These are phyloP conservation scores for Lissocephala sabroskyi DNA, from an alignment of 2,888 invertebrate genomes.

Conservation along the genomic window DNA sequence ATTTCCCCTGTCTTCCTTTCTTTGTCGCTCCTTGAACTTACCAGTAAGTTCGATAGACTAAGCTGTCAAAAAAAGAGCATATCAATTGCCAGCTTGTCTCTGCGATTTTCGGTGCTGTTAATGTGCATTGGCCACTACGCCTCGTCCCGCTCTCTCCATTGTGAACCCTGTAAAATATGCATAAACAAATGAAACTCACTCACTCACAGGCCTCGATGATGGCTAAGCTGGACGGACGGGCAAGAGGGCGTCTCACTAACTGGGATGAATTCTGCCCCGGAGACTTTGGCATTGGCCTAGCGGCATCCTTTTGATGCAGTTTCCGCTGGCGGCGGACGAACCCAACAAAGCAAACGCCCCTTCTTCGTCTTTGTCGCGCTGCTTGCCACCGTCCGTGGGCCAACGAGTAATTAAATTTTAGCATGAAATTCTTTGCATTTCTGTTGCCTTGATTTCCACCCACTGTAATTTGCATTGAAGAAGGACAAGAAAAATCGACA, in stretches of 20 bases:
- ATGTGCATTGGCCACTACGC: background rate
- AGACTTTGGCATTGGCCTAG: background rate
- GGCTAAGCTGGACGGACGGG: background rate
- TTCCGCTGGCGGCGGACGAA: too few relatives aligned
- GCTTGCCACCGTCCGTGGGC: background rate
- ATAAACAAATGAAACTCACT: constrained; percentile 49
- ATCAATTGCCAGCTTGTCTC: too few relatives aligned
- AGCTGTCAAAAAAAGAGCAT: too few relatives aligned
- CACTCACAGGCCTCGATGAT: constrained; percentile 14
- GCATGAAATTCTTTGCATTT: constrained; percentile 44
- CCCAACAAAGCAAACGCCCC: too few relatives aligned
- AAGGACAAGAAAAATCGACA: constrained; percentile 8
- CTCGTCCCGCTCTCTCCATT: constrained; percentile 9
- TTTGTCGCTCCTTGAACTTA: too few relatives aligned
- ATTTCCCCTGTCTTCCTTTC: too few relatives aligned
- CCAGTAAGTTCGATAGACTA: too few relatives aligned
- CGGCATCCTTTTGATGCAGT: constrained; percentile 26
- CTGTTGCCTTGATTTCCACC: constrained; percentile 36
- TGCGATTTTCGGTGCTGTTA: constrained; percentile 18
- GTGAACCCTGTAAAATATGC: constrained; percentile 45
- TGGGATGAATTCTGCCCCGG: background rate
- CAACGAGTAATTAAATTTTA: constrained; percentile 49
- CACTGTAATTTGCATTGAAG: constrained; percentile 41
- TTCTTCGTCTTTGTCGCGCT: too few relatives aligned
- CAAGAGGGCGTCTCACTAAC: too few relatives aligned